Evolutionary conservation across 2,888 invertebrate species (phyloP).

Genomic region (Catocala nupta): DNA sequence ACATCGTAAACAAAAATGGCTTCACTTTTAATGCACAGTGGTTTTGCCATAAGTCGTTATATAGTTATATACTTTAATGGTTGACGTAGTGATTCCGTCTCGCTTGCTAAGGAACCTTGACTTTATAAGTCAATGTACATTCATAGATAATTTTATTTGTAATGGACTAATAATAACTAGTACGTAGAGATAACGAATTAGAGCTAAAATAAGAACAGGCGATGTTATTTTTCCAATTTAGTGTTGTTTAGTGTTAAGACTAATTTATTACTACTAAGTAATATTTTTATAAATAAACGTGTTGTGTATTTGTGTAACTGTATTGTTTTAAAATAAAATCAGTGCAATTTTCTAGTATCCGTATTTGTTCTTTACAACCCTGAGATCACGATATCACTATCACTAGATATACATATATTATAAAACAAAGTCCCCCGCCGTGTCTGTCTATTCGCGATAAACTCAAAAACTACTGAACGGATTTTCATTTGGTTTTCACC

Average conservation of each 20-base stretch:
- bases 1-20: no score
- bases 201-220: slow-evolving; percentile 42
- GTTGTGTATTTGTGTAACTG: slow-evolving; percentile 75
- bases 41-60: neutral
- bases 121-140: slow-evolving; percentile 40
- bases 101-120: slow-evolving; percentile 24
- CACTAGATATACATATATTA: no score
- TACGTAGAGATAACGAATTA: slow-evolving; percentile 37
- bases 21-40: no score
- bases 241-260: slow-evolving; percentile 56
- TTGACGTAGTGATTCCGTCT: slow-evolving; percentile 16
- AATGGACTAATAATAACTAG: slow-evolving; percentile 21
- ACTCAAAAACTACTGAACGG: no score
- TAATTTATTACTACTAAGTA: slow-evolving; percentile 56
- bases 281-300: slow-evolving; percentile 81
- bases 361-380: neutral
- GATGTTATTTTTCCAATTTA: slow-evolving; percentile 70
- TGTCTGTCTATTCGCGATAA: no score
- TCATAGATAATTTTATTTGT: slow-evolving; percentile 18
- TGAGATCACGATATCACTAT: no score
- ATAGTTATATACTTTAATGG: slow-evolving; percentile 7
- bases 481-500: no score
- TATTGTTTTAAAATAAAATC: slow-evolving; percentile 63
- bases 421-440: no score
- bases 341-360: slow-evolving; percentile 47